Percentiles rank a stretch among this genome's conserved stretches.
phyloP scores from a whole-genome alignment of 2,113 vertebrate genomes.

The Tiliqua scincoides region DNA sequence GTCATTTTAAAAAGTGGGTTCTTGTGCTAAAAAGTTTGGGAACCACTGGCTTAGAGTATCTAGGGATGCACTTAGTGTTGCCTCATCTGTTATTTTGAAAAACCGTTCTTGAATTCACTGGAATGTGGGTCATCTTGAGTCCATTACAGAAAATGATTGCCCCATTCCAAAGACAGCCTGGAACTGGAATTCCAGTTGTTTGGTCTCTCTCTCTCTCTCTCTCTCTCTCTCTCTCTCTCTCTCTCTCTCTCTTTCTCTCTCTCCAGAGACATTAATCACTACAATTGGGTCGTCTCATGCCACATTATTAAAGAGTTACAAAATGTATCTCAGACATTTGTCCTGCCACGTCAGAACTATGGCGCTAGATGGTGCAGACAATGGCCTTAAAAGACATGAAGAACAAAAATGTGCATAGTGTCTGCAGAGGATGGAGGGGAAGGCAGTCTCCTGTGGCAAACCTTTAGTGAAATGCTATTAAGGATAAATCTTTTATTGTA shows the following conservation, averaged over 20 bases:
- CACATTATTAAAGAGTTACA: not conserved
- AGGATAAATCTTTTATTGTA: constrained; percentile 75
- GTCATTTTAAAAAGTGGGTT: too few relatives aligned
- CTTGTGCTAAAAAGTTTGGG: too few relatives aligned
- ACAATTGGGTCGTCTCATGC: not conserved
- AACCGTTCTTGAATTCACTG: not conserved
- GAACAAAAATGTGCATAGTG: constrained; percentile 38
- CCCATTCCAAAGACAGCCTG: not conserved
- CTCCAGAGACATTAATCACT: not conserved
- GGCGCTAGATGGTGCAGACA: constrained; percentile 16
- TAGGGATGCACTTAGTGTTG: not conserved
- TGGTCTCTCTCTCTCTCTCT: not conserved
- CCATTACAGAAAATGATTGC: not conserved
- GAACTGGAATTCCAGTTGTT: not conserved
- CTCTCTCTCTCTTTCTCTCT: too few relatives aligned
- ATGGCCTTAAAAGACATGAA: constrained; percentile 23
- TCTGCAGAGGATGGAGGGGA: constrained; percentile 27
- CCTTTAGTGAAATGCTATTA: constrained; percentile 71
- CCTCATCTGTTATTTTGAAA: not conserved
- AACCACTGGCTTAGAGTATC: too few relatives aligned
- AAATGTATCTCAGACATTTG: not conserved
- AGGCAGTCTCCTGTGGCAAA: constrained; percentile 63
- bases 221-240: too few relatives aligned
- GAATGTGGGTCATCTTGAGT: not conserved
- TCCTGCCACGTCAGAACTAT: constrained; percentile 12